A percentile compares a stretch with the other conserved stretches of the same genome.
Evolutionary conservation across 2,888 invertebrate genomes (phyloP).

Genomic region (Papilio elwesi): DNA sequence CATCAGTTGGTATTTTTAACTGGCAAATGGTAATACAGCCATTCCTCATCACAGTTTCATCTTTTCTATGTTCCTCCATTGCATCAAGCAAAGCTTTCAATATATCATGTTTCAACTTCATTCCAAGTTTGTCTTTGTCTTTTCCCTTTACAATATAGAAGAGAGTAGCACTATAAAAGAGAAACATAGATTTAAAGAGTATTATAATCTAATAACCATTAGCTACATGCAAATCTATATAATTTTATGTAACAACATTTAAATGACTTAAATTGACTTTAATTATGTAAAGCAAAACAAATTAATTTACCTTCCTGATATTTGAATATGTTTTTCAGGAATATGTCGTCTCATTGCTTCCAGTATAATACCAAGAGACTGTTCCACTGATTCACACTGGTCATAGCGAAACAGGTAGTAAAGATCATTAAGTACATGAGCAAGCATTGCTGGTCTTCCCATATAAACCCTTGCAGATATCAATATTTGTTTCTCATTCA

Average conservation of each 20-base stretch:
- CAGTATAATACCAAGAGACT: constrained; percentile 91
- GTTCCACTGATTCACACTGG: constrained; percentile 89
- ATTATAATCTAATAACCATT: too few relatives aligned
- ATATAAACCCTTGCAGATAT: constrained; percentile 93
- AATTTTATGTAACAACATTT: too few relatives aligned
- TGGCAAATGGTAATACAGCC: constrained; percentile 97
- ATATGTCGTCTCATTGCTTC: constrained; percentile 95
- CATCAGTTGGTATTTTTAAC: constrained; percentile 97
- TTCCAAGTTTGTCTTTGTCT: constrained; percentile 89
- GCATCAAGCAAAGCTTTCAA: constrained; percentile 93
- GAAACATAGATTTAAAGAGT: not conserved
- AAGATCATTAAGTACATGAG: constrained; percentile 94
- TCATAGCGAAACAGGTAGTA: constrained; percentile 94
- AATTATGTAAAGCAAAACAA: not conserved
- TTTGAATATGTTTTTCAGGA: constrained; percentile 95
- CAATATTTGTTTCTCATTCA: constrained; percentile 94
- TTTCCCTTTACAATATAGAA: constrained; percentile 97
- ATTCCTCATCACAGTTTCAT: constrained; percentile 98
- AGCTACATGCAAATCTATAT: too few relatives aligned
- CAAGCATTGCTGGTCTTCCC: constrained; percentile 92
- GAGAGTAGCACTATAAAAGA: constrained; percentile 91
- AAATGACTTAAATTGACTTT: too few relatives aligned
- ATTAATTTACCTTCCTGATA: constrained; percentile 90
- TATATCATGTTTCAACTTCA: constrained; percentile 90
- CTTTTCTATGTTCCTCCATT: constrained; percentile 93